Evolutionary conservation across 1,140 invertebrate species (phyloP).

Genomic region (Bombus picipes): DNA sequence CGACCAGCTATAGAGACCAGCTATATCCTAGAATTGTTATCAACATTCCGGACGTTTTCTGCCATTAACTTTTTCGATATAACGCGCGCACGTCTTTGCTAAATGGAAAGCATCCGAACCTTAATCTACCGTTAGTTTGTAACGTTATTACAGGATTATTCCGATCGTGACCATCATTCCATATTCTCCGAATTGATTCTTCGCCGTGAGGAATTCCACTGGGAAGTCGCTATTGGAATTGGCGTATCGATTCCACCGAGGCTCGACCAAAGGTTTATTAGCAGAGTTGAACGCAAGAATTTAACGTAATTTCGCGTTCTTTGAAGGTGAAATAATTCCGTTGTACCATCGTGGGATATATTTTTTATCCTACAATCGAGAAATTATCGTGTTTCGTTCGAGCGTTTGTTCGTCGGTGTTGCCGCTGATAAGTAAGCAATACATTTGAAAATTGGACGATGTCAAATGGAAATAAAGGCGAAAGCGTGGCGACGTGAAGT

Average conservation of each 20-base stretch:
- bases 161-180: not conserved
- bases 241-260: not conserved
- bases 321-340: not conserved
- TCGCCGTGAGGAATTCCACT: not conserved
- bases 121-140: not conserved
- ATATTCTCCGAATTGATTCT: conserved; percentile 29
- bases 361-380: too few species aligned
- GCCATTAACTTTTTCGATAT: not conserved
- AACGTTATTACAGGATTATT: conserved; percentile 21
- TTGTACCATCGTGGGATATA: not conserved
- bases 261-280: not conserved
- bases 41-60: conserved; percentile 29
- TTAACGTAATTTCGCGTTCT: not conserved
- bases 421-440: not conserved
- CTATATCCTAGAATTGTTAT: not conserved
- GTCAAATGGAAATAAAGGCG: too few species aligned
- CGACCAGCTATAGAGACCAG: too few species aligned
- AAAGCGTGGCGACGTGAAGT: too few species aligned
- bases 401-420: not conserved
- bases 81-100: not conserved
- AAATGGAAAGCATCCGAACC: not conserved
- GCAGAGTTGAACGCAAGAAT: not conserved
- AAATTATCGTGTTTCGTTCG: not conserved
- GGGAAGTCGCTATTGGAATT: conserved; percentile 1
- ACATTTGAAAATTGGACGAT: not conserved